These are phyloP conservation scores for Noctuana brunneofusca DNA, from an alignment of 2,888 invertebrate species.

Conservation along the genomic window DNA sequence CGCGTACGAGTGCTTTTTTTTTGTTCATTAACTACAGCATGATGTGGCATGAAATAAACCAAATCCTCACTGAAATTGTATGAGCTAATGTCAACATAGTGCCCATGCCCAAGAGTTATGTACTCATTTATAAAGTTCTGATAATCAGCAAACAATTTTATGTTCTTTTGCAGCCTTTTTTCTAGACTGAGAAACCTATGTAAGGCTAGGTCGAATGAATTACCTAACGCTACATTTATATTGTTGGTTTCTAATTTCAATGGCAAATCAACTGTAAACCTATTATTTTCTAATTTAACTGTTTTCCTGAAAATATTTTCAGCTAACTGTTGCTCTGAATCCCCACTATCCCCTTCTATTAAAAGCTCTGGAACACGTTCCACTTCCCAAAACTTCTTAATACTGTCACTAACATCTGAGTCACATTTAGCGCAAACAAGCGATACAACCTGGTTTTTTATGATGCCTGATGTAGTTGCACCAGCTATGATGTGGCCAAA, in stretches of 20 bases:
- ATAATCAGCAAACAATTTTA: constrained; percentile 45
- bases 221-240: constrained; percentile 1
- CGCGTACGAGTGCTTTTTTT: neutral
- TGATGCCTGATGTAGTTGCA: neutral
- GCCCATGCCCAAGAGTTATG: neutral
- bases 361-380: constrained; percentile 20
- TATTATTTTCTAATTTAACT: neutral
- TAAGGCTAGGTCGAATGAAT: neutral
- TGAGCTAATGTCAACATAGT: neutral
- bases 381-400: neutral
- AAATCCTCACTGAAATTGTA: neutral
- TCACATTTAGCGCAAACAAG: constrained; percentile 1
- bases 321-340: neutral
- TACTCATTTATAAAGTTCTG: constrained; percentile 42
- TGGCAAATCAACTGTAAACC: neutral
- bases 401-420: neutral
- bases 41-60: neutral
- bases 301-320: neutral
- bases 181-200: neutral
- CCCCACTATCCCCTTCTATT: no score
- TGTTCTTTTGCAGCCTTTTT: constrained; percentile 32
- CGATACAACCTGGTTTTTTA: neutral
- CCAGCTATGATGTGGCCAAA: constrained; percentile 2
- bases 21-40: constrained; percentile 9
- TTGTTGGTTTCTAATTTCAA: neutral